These are phyloP conservation scores for Cuniculus paca DNA, from an alignment of 2,797 vertebrate species.

Conservation along the genomic window DNA sequence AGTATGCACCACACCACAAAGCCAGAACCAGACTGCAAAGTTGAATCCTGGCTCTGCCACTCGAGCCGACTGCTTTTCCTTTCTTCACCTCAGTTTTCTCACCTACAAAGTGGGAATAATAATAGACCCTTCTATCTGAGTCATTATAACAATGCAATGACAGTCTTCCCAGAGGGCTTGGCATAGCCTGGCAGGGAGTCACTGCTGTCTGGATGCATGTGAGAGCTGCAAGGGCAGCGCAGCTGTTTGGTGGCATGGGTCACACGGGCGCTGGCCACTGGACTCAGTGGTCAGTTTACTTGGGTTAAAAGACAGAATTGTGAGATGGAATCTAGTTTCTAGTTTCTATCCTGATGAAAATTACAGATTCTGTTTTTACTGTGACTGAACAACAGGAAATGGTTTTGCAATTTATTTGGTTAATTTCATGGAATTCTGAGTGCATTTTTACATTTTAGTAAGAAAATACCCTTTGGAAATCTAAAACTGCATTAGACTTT, in stretches of 20 bases:
- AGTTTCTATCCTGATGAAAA: conserved; percentile 39
- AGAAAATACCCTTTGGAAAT: neutral
- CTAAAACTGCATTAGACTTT: neutral
- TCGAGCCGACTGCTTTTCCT: neutral
- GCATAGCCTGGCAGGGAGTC: neutral
- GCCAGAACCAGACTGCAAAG: no score
- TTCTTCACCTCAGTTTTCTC: neutral
- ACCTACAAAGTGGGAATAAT: neutral
- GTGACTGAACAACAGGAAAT: neutral
- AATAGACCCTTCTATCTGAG: neutral
- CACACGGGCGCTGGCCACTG: neutral
- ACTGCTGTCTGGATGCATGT: neutral
- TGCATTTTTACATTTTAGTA: neutral
- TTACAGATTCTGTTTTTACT: neutral
- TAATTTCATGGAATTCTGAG: neutral
- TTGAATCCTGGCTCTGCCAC: neutral
- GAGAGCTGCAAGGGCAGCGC: neutral
- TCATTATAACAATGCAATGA: neutral
- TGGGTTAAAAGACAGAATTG: neutral
- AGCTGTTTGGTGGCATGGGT: neutral
- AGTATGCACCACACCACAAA: neutral
- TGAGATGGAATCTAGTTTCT: neutral
- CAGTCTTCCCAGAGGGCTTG: neutral
- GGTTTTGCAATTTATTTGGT: neutral
- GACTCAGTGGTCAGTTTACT: neutral